phyloP scores from a whole-genome alignment of 1,140 invertebrate genomes.

The Anthonomus grandis region DNA sequence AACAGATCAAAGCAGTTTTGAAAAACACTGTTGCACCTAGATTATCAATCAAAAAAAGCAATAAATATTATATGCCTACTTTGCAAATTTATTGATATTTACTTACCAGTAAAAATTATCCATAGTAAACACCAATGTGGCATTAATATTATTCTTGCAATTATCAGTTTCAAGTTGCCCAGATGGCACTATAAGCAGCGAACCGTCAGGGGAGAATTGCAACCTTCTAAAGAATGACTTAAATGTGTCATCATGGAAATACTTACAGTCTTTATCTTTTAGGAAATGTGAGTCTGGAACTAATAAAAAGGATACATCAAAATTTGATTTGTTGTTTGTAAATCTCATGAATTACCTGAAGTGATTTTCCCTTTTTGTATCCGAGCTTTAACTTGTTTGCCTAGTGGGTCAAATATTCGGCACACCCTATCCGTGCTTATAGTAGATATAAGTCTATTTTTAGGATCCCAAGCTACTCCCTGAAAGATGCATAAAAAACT shows the following conservation, averaged over 20 bases:
- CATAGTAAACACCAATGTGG: constrained; percentile 79
- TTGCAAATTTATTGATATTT: too few relatives aligned
- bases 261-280: constrained; percentile 60
- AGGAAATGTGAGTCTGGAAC: constrained; percentile 58
- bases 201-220: constrained; percentile 85
- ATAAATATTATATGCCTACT: too few relatives aligned
- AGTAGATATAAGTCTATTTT: constrained; percentile 46
- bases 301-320: background rate
- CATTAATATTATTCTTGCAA: constrained; percentile 62
- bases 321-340: background rate
- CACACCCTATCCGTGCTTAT: constrained; percentile 50
- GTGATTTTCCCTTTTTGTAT: constrained; percentile 68
- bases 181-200: constrained; percentile 80
- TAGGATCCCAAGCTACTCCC: constrained; percentile 47
- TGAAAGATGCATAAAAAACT: constrained; percentile 41
- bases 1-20: too few relatives aligned
- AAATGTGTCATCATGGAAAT: constrained; percentile 93
- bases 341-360: constrained; percentile 9
- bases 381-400: constrained; percentile 68
- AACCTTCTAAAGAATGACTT: constrained; percentile 90
- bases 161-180: constrained; percentile 69
- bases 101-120: constrained; percentile 68
- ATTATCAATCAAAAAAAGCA: too few relatives aligned
- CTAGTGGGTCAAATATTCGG: constrained; percentile 68
- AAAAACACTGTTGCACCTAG: too few relatives aligned